Evolutionary conservation across 2,113 vertebrate species (phyloP).

Genomic region (Peucedramus taeniatus): DNA sequence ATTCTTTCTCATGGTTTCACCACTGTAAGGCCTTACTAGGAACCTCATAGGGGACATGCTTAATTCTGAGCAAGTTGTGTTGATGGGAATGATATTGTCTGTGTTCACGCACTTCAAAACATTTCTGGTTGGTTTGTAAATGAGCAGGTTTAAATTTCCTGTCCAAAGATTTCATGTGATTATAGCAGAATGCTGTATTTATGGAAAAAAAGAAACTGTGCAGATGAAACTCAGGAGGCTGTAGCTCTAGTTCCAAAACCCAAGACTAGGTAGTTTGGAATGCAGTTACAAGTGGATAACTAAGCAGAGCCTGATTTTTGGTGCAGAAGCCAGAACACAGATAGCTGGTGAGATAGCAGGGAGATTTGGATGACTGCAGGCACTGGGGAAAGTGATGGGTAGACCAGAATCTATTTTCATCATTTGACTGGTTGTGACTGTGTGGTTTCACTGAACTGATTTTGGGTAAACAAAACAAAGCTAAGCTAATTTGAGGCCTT

Average conservation of each 20-base stretch:
- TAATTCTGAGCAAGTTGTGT: not conserved
- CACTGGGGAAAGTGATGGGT: not conserved
- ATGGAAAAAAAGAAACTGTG: not conserved
- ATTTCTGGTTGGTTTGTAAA: not conserved
- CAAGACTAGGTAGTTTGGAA: not conserved
- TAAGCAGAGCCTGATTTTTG: not conserved
- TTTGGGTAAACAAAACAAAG: slow-evolving; percentile 35
- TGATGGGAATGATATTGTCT: not conserved
- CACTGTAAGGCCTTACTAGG: not conserved
- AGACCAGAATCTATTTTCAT: not conserved
- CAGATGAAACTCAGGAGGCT: not conserved
- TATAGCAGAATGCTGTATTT: not conserved
- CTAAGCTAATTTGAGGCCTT: slow-evolving; percentile 12
- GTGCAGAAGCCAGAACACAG: not conserved
- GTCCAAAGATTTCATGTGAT: not conserved
- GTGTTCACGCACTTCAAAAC: not conserved
- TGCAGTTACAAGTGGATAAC: not conserved
- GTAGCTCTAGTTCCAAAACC: not conserved
- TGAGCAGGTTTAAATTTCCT: not conserved
- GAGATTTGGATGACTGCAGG: not conserved
- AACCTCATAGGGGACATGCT: not conserved
- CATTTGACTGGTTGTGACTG: not conserved
- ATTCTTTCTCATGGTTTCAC: not conserved
- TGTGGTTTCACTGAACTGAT: slow-evolving; percentile 17
- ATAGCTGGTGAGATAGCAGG: not conserved